Evolutionary conservation across 2,113 vertebrate species (phyloP), one percentile per base, ranked within the genome.

Genomic region (Percina caprodes): DNA sequence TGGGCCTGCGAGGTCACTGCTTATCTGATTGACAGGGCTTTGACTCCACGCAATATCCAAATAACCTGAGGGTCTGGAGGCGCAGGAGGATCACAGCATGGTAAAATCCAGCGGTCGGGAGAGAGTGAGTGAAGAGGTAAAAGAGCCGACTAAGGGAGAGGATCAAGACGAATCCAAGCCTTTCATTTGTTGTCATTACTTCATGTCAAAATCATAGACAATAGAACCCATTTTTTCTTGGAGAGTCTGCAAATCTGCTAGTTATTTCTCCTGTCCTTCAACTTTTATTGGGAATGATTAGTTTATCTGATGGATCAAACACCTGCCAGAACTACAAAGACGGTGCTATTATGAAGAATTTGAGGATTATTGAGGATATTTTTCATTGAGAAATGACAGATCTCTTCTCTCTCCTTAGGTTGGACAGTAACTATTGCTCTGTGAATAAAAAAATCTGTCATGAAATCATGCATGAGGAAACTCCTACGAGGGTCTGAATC

Each of bases 11-110:
- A 86, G 93, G 92, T 95, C 93, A 94, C 78, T 77, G 92, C 89
- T 91, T 90, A 94, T 94, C 91, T 94, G 94, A 95, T 74, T 95
- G 94, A 94, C 93, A 91, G 87, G 80, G 74, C 88, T 93, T 89
- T 91, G 87, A 92, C 92, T 91, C 85, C 60, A 85, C 49, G 86
- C 84, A 86, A 87, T 91, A 92, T 92, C 85, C 89, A 94, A 93
- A 91, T 83, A 94, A 75, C 91, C 91, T 0, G 67, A 79, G 84
- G 91, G 92, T 79, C 79, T 56, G 82, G 76, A 93, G 85, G 89
- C 72, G 69, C 81, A 62, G 80, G 46, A 92, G 79, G 89, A 91
- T 91, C 80, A 87, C 84, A 87, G 80, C 83, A 65, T 86, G 83
- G 89, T 73, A 80, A 85, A 91, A 90, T 81, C 80, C 82, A 69